Conservation (phyloP, 1,140 invertebrate genomes). For the Drosophila saltans region DNA sequence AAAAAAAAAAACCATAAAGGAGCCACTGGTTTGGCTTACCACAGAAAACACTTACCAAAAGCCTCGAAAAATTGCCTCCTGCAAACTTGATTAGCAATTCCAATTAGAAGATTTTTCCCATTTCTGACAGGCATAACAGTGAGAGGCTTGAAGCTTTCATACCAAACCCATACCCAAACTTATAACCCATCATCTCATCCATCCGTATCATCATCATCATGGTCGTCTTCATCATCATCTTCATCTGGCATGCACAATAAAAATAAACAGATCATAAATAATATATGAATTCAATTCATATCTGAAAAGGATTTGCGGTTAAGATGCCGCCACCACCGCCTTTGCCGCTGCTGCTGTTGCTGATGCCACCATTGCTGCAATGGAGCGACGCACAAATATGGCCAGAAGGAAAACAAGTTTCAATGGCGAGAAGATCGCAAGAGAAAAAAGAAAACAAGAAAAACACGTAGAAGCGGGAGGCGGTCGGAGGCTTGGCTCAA, state of each 20-base stretch:
- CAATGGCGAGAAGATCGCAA: slow-evolving; percentile 24
- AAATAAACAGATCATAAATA: slow-evolving; percentile 82
- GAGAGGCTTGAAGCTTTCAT: slow-evolving; percentile 1
- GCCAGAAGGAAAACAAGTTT: slow-evolving; percentile 64
- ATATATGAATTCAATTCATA: slow-evolving; percentile 81
- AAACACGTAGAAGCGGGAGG: slow-evolving; percentile 56
- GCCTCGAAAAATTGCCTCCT: slow-evolving; percentile 64
- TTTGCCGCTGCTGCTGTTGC: background rate
- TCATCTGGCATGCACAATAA: slow-evolving; percentile 76
- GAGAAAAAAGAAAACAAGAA: slow-evolving; percentile 71
- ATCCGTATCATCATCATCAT: slow-evolving; percentile 25
- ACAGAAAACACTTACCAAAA: slow-evolving; percentile 25
- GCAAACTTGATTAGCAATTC: slow-evolving; percentile 75
- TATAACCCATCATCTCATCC: slow-evolving; percentile 5
- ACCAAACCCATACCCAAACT: background rate
- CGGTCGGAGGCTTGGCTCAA: slow-evolving; percentile 2
- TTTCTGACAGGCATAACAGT: slow-evolving; percentile 64
- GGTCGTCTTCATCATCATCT: slow-evolving; percentile 44
- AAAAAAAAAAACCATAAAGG: background rate
- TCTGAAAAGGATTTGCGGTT: slow-evolving; percentile 79
- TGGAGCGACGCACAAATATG: slow-evolving; percentile 71
- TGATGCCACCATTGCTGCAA: background rate
- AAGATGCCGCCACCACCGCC: slow-evolving; percentile 54
- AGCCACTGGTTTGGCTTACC: background rate
- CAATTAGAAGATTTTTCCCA: slow-evolving; percentile 79